Percentiles rank a stretch among this genome's conserved stretches.
phyloP scores from a whole-genome alignment of 2,797 vertebrate species.

The Sebastolobus altivelis region DNA sequence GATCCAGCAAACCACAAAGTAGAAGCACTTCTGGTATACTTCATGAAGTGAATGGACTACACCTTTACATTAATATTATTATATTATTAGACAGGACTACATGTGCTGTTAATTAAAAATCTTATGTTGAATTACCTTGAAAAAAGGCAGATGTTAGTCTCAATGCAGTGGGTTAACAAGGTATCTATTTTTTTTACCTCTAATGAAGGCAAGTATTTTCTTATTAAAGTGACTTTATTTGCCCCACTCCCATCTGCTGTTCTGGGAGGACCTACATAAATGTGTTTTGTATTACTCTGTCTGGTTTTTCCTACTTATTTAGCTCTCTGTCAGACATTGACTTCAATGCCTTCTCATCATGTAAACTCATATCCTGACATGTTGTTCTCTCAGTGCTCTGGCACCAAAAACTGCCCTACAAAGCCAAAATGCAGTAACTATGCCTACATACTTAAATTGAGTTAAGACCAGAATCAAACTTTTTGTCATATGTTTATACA shows the following conservation, averaged over 20 bases:
- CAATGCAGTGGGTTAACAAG: conserved; percentile 12
- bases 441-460: no score
- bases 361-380: not conserved
- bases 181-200: conserved; percentile 39
- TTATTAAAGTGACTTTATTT: conserved; percentile 42
- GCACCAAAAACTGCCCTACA: not conserved
- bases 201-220: conserved; percentile 28
- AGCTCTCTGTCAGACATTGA: conserved; percentile 23
- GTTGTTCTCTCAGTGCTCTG: not conserved
- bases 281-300: conserved; percentile 45
- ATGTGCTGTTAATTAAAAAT: conserved; percentile 59
- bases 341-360: conserved; percentile 9
- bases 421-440: not conserved
- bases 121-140: conserved; percentile 30
- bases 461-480: not conserved
- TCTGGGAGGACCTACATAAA: conserved; percentile 14
- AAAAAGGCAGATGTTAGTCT: conserved; percentile 23
- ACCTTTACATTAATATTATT: conserved; percentile 45
- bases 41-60: conserved; percentile 30
- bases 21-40: conserved; percentile 51
- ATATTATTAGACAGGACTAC: conserved; percentile 37
- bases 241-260: conserved; percentile 12
- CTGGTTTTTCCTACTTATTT: conserved; percentile 12
- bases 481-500: not conserved
- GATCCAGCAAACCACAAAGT: conserved; percentile 67